Base-by-base conservation (phyloP, 1,140 invertebrate species). In the Penaeus vannamei region DNA sequence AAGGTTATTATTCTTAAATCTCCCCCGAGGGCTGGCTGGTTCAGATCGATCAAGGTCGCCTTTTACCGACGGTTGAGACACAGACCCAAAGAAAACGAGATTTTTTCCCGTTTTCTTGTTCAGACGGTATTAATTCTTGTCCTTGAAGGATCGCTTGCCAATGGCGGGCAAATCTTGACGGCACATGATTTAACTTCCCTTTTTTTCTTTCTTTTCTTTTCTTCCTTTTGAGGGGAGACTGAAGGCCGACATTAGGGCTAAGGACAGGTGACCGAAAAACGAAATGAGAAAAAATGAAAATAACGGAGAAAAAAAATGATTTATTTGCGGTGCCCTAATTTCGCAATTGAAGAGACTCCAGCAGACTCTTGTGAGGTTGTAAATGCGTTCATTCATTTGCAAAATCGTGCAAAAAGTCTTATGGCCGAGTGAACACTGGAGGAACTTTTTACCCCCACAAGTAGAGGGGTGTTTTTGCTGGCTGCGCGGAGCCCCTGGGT, bases 371-470 rank as follows among this genome's bases (percentile, higher is more conserved):
- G 79, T 82, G 29, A 82, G 61, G 86, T 42, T 53, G 72, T 87
- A 83, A 87, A 87, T 83, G 80, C 60, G 86, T 72, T 87, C 86
- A 87, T 87, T 87, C 86, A 87, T 72, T 87, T 87, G 86, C 79
- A 87, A 87, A 87, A 87, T 83, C 86, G 86, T 26, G 80, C 86
- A 87, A 87, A 87, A 82, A 86, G 32, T 29, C 23, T 80, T n/a
- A 72, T 87, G 76, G 81, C 66, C 61, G 59, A 86, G 32, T 86
- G 85, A 62, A 22, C 77, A 64, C 22, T 26, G 77, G 59, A 83
- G 79, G 64, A 82, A 64, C 76, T 81, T 72, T 82, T 69, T 81
- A 53, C 22, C 53, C 19, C 61, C 62, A 83, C 79, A 87, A 87
- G 86, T 87, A 80, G 86, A 87, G 79, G 59, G 79, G 61, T 53